These are phyloP conservation scores for Octonoba sinensis DNA, from an alignment of 2,888 invertebrate species.

Conservation along the genomic window DNA sequence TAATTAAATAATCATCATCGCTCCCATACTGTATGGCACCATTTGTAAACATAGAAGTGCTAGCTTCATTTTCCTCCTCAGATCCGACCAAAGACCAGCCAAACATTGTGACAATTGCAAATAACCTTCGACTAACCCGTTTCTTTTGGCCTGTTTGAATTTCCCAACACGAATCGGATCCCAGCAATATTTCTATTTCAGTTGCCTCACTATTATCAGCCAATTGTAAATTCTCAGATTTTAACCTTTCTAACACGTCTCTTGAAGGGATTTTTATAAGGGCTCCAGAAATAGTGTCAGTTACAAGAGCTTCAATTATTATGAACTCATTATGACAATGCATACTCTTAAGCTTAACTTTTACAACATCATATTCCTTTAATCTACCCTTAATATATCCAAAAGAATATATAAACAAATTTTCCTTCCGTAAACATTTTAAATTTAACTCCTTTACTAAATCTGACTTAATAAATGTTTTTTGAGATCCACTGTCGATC, in stretches of 20 bases:
- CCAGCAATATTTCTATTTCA: conserved; percentile 1
- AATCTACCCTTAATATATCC: too few species aligned
- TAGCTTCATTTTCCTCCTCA: not conserved
- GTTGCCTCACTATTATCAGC: not conserved
- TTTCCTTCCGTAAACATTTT: too few species aligned
- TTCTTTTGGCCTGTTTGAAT: not conserved
- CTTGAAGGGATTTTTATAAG: not conserved
- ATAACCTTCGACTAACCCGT: not conserved
- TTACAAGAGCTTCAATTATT: not conserved
- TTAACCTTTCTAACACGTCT: not conserved
- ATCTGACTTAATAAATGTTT: too few species aligned
- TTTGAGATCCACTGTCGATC: too few species aligned
- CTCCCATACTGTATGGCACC: too few species aligned
- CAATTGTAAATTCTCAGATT: not conserved
- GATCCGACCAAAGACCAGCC: not conserved
- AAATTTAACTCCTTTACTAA: too few species aligned
- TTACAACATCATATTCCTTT: too few species aligned
- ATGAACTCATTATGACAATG: not conserved
- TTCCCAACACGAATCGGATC: not conserved
- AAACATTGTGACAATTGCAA: not conserved
- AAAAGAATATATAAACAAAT: too few species aligned
- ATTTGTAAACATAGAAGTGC: too few species aligned
- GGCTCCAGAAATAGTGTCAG: not conserved
- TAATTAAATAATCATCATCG: too few species aligned
- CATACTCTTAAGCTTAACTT: too few species aligned